phyloP scores from a whole-genome alignment of 2,797 vertebrate genomes.

The Pteronotus mesoamericanus region DNA sequence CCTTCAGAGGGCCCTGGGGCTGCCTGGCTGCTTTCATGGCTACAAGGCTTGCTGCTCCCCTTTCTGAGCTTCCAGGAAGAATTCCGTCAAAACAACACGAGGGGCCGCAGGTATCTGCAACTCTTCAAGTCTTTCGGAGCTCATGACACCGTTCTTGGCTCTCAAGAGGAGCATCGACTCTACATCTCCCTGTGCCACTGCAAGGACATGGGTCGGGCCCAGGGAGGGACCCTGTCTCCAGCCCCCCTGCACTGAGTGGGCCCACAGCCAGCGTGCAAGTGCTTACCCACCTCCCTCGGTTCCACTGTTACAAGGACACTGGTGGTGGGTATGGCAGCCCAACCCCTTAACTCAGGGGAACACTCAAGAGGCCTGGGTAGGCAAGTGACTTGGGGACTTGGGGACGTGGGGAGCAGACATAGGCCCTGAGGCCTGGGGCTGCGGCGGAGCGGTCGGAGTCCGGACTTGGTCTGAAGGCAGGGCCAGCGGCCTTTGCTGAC shows the following conservation, averaged over 20 bases:
- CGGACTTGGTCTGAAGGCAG: not conserved
- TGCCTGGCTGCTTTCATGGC: not conserved
- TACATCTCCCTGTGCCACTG: not conserved
- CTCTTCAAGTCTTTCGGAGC: not conserved
- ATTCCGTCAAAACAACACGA: not conserved
- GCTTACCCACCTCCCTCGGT: not conserved
- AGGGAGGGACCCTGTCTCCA: not conserved
- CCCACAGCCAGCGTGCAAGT: not conserved
- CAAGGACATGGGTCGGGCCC: accelerated
- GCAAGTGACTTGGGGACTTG: not conserved
- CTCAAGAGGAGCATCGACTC: not conserved
- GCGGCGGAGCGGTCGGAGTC: not conserved
- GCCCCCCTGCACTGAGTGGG: accelerated
- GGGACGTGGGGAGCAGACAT: not conserved
- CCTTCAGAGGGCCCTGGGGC: not conserved
- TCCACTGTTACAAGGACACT: not conserved
- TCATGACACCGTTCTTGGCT: not conserved
- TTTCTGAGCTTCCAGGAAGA: not conserved
- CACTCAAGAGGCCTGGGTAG: not conserved
- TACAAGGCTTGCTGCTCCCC: not conserved
- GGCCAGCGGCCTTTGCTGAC: not conserved
- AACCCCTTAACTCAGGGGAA: not conserved
- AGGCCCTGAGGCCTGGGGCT: not conserved
- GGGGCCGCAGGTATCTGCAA: not conserved
- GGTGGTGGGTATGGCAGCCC: not conserved